Evolutionary conservation across 2,888 invertebrate genomes (phyloP).

Genomic region (Deroplatys truncata): DNA sequence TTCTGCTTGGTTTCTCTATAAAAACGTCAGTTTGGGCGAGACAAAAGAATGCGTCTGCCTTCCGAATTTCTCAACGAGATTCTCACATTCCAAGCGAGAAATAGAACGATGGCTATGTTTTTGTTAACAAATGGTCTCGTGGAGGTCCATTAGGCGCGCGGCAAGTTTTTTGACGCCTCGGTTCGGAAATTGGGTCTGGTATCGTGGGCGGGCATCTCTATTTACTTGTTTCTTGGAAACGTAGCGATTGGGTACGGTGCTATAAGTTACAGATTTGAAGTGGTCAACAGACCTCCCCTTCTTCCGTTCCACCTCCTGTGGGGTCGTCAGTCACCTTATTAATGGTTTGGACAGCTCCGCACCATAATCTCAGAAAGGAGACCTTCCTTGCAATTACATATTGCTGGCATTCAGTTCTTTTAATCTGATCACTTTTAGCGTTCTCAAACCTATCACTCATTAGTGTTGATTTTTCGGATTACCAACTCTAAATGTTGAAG

Average conservation of each 20-base stretch:
- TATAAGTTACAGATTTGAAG: background rate
- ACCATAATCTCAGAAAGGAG: no score
- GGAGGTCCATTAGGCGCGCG: background rate
- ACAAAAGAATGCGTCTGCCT: no score
- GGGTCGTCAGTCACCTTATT: background rate
- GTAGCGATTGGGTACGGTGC: background rate
- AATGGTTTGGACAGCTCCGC: no score
- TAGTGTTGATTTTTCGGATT: no score
- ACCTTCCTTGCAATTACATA: no score
- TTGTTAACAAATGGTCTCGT: background rate
- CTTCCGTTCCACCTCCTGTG: background rate
- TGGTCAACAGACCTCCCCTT: background rate
- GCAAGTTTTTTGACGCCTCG: background rate
- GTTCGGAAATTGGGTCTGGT: background rate
- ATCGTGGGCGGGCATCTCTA: background rate
- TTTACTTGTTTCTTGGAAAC: background rate
- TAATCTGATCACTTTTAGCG: no score
- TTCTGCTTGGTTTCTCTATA: no score
- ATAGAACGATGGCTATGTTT: background rate
- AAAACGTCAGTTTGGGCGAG: no score
- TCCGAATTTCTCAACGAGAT: background rate
- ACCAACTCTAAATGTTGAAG: no score
- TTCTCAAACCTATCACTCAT: no score
- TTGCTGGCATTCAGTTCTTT: no score
- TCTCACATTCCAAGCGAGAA: background rate